phyloP scores from a whole-genome alignment of 1,140 invertebrate genomes.

The Apolygus lucorum region DNA sequence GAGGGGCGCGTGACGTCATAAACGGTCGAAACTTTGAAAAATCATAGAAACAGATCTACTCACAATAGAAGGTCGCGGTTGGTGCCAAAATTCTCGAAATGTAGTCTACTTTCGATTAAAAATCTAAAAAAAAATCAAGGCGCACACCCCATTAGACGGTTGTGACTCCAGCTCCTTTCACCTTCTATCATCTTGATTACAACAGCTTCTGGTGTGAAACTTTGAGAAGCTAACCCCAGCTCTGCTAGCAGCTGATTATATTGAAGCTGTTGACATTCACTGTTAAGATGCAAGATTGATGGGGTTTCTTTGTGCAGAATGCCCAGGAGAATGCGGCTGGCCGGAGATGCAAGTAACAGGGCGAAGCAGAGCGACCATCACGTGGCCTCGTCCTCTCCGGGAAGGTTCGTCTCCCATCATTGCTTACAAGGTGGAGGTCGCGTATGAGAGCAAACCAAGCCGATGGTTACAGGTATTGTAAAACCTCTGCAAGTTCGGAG shows the following conservation, averaged over 20 bases:
- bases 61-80: no score
- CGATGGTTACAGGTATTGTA: constrained; percentile 15
- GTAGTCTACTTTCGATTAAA: no score
- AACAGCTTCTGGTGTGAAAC: no score
- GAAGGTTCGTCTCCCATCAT: constrained; percentile 10
- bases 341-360: constrained; percentile 14
- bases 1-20: no score
- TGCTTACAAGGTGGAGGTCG: constrained; percentile 11
- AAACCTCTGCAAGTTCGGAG: background rate
- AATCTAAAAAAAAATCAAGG: background rate
- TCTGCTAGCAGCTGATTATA: no score
- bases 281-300: background rate
- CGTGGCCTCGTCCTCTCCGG: background rate
- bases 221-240: no score
- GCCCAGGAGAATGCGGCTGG: constrained; percentile 18
- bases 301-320: background rate
- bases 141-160: background rate
- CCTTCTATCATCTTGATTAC: no score
- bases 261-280: background rate
- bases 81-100: no score
- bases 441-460: constrained; percentile 13
- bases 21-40: no score
- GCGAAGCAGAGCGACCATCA: constrained; percentile 6
- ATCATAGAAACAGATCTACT: no score
- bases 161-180: background rate